Base-by-base conservation (phyloP, 2,797 vertebrate genomes). In the Hephaestus fuliginosus region DNA sequence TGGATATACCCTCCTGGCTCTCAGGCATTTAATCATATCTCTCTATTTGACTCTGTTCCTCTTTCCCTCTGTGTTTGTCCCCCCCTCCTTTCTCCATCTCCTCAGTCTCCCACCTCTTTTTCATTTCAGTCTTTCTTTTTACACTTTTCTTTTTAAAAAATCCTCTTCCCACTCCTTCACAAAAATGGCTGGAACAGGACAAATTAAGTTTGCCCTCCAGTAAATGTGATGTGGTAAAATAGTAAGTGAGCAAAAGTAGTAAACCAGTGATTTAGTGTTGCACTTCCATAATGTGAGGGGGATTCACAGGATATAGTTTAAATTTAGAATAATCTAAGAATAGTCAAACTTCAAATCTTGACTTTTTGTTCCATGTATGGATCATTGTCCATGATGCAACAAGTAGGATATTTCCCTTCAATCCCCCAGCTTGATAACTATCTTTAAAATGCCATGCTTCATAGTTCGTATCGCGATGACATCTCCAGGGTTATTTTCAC, bases 1-100 rank as follows among this genome's bases (percentile, higher is more conserved):
- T 83, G 71, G 81, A 86, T 82, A 74, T 72, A 71, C 72, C 80
- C 82, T 83, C 69, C 77, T 70, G 80, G 76, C 70, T 84, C 70
- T 55, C 15, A 62, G 81, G 43, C 76, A 8, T 87, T 88, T 87
- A 77, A 83, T 87, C 75, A 79, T 65, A 70, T 80, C 69, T 74
- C 62, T 76, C 64, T 81, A 52, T 88, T 84, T 84, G 44, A 85
- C 66, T 86, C 44, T 58, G 4, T 68, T 73, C 33, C 48, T 63
- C 28, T 72, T 14, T 53, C 56, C 43, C 25, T 69, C 18, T 58
- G 44, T 74, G 36, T 77, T 41, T 51, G 14, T 53, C 63, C 13
- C 18, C 69, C n/a, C 48, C 46, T 57, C 65, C 55, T 17, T 4
- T 70, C 41, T 68, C 46, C 28, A 15, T 14, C 14, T 10, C 20